A percentile compares a stretch with the other conserved stretches of the same genome.
These are phyloP conservation scores for Ylistrum balloti DNA, from an alignment of 1,140 invertebrate species.

Conservation along the genomic window DNA sequence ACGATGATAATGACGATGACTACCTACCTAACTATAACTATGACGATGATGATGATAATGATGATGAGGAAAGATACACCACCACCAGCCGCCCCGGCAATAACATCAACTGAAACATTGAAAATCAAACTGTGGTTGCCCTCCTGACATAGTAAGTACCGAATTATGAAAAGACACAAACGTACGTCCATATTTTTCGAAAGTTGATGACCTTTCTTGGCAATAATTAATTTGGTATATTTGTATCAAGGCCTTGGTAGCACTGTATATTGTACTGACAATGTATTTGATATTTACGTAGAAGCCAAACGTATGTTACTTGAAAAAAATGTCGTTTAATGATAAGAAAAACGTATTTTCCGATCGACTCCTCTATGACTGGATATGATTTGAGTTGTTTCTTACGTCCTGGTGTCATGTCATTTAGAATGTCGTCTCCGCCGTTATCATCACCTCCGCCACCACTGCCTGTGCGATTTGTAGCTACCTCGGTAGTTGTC, in stretches of 20 bases:
- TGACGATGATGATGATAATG: background rate
- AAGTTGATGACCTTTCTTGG: too few relatives aligned
- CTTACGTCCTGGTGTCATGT: background rate
- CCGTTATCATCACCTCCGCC: background rate
- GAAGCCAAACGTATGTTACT: too few relatives aligned
- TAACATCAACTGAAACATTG: background rate
- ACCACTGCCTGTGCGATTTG: background rate
- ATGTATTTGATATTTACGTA: too few relatives aligned
- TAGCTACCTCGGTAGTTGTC: background rate
- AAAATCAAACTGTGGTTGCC: too few relatives aligned
- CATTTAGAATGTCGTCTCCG: background rate
- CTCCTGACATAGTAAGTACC: too few relatives aligned
- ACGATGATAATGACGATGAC: too few relatives aligned
- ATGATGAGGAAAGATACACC: background rate
- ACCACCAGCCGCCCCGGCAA: background rate
- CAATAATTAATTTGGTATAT: too few relatives aligned
- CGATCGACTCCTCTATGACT: background rate
- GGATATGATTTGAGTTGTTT: background rate
- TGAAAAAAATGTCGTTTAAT: too few relatives aligned
- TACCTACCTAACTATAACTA: too few relatives aligned
- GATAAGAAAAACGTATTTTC: background rate
- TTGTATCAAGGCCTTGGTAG: too few relatives aligned
- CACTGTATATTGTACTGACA: too few relatives aligned
- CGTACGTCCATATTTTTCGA: too few relatives aligned
- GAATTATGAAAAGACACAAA: background rate